Evolutionary conservation across 2,888 invertebrate genomes (phyloP), one percentile per base, ranked within the genome.

Genomic region (Idaea biselata): DNA sequence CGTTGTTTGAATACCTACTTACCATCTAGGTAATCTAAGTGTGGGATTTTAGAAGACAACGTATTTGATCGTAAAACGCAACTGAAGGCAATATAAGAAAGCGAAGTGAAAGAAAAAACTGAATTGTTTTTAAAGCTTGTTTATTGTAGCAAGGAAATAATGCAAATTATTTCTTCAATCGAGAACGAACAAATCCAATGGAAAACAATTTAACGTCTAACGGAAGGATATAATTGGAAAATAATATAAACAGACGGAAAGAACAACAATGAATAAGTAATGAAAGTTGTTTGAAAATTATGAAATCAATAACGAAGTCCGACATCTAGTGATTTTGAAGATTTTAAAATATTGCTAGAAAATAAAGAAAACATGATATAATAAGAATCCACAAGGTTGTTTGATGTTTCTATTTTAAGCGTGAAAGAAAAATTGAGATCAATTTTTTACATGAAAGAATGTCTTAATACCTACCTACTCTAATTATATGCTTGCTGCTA

Each of bases 221-320:
- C 8, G 44, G 44, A 44, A 44, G 44, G 14, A 44, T 44, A 44
- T 14, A 44, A 44, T 44, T 44, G 44, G 44, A 44, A 44, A 44
- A 6, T 44, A 44, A 44, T 44, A 44, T 44, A 44, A 44, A 44
- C 14, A 44, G 11, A 44, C 31, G 25, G 60, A 60, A 55, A 55
- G 60, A 6, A 44, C 44, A 44, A 44, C 44, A 44, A 11, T 44
- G 44, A 44, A 61, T 59, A 59, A 59, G 59, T 59, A 44, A 31
- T 59, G 56, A 62, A 56, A 59, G 25, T 55, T 58, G 55, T 55
- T 60, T 33, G 33, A 11, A 44, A 44, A 44, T 44, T 44, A 8
- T 44, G 44, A 44, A 14, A 44, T 58, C 31, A 8, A 8, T 14
- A 31, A n/a, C n/a, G 14, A 8, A 44, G 44, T 44, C 44, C 44